Evolutionary conservation across 2,113 vertebrate genomes (phyloP).

Genomic region (Elephas maximus): DNA sequence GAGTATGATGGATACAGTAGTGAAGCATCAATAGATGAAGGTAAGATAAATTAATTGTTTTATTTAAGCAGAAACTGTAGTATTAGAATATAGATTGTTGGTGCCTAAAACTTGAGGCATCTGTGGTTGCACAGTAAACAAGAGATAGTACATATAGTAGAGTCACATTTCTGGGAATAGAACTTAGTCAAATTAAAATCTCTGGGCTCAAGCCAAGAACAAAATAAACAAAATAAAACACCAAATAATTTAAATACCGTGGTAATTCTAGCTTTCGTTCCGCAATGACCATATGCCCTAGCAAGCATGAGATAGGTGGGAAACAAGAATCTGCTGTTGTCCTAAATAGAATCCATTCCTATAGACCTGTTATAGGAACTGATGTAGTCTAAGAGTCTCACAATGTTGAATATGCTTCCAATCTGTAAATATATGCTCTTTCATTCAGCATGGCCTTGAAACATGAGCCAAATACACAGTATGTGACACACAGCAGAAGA

Average conservation of each 20-base stretch:
- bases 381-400: not conserved
- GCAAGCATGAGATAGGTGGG: not conserved
- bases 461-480: not conserved
- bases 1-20: slow-evolving; percentile 98
- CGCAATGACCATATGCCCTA: not conserved
- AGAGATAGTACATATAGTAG: not conserved
- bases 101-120: not conserved
- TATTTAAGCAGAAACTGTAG: not conserved
- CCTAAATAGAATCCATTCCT: not conserved
- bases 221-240: not conserved
- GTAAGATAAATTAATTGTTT: slow-evolving; percentile 87
- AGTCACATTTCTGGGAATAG: slow-evolving; percentile 11
- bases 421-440: not conserved
- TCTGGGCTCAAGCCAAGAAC: not conserved
- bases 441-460: not conserved
- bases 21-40: slow-evolving; percentile 96
- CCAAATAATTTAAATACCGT: not conserved
- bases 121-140: not conserved
- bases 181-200: not conserved
- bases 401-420: not conserved
- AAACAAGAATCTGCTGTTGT: not conserved
- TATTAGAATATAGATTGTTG: not conserved
- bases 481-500: not conserved
- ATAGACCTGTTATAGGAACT: not conserved
- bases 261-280: not conserved